These are phyloP conservation scores for Chunga burmeisteri DNA, from an alignment of 2,113 vertebrate species.

Conservation along the genomic window DNA sequence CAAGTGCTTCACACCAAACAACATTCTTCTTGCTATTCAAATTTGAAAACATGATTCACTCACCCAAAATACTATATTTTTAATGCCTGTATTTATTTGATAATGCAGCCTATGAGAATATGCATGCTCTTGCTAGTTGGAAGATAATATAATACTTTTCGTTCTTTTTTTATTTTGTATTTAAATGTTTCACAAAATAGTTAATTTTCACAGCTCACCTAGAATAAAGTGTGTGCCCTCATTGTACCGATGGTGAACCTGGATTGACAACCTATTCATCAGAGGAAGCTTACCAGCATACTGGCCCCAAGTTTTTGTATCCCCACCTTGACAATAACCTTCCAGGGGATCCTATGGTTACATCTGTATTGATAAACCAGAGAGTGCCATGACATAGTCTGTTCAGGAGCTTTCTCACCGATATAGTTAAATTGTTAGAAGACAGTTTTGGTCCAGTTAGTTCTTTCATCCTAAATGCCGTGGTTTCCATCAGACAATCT, in stretches of 20 bases:
- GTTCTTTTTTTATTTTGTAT: not conserved
- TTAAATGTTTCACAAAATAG: not conserved
- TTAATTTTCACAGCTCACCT: not conserved
- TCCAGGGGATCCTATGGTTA: not conserved
- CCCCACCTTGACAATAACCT: not conserved
- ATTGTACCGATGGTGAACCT: not conserved
- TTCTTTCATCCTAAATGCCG: not conserved
- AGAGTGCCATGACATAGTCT: not conserved
- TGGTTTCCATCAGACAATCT: not conserved
- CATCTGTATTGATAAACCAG: not conserved
- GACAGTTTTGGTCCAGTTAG: not conserved
- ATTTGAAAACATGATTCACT: not conserved
- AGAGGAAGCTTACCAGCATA: not conserved
- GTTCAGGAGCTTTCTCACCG: not conserved
- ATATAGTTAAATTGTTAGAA: not conserved
- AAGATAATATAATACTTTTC: not conserved
- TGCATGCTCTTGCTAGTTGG: not conserved
- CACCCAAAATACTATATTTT: not conserved
- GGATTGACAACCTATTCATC: not conserved
- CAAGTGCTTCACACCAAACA: not conserved
- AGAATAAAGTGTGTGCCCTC: not conserved
- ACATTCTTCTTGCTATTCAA: not conserved
- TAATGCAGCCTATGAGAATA: not conserved
- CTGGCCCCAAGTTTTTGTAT: not conserved
- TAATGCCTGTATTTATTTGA: not conserved